Evolutionary conservation across 2,888 invertebrate genomes (phyloP), one percentile per base, ranked within the genome.

Genomic region (Rhingia rostrata): DNA sequence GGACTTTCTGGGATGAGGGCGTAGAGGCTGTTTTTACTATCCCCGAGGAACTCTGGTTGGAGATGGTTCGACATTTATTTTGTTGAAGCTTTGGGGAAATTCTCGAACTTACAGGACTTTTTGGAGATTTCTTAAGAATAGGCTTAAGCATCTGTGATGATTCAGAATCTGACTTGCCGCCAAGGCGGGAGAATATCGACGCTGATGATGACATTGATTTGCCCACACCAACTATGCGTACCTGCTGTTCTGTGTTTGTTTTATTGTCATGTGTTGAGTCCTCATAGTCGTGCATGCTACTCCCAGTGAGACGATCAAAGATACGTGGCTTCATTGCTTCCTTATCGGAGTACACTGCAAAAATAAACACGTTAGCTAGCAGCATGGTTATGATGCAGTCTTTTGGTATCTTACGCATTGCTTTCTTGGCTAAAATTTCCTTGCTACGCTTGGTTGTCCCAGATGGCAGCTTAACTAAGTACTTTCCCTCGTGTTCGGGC

Each of bases 401-500:
- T 9, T 12, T 22, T 30, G 10, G 39, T 32, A n/a, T 78, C 90
- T 87, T 88, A 91, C 91, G 86, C 79, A 89, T 88, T 6, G 91
- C 91, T 43, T 91, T 88, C 79, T 91, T 92, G 6, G 90, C 91
- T 30, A 92, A 79, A 43, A 93, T 92, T 86, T 92, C 91, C 86
- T 92, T 92, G 86, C 93, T 93, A 61, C 92, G 91, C 43, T 92
- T 91, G 0, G 93, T 93, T 6, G 91, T 92, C 0, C 93, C 93
- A 4, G 91, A 88, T 0, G 93, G 93, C 88, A 93, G 90, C 74
- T 91, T 93, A 1, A 93, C 92, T 87, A 92, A 93, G 88, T 93
- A 93, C 74, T 91, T 90, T 6, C 93, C 93, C 87, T 93, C 93
- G 87, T 93, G 93, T 86, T 93, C 93, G 0, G 93, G 93, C 39